These are phyloP conservation scores for Oasisia sp. DNA, from an alignment of 2,888 invertebrate species.

Conservation along the genomic window DNA sequence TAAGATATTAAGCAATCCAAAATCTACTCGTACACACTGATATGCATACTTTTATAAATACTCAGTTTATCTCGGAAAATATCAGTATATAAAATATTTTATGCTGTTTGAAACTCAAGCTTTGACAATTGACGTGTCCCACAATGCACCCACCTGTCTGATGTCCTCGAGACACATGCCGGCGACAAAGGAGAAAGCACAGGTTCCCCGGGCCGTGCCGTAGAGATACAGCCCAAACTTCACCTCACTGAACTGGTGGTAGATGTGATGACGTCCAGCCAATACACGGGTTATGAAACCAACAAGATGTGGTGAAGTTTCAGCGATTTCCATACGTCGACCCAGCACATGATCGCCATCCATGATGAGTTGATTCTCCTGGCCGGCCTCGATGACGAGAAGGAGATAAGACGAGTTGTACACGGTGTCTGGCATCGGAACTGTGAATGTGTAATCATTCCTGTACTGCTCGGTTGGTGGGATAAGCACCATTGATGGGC, in stretches of 20 bases:
- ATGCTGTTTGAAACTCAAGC: too few species aligned
- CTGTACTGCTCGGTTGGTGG: background rate
- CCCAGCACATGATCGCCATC: background rate
- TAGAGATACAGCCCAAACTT: background rate
- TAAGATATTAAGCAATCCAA: too few species aligned
- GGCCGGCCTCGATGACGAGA: background rate
- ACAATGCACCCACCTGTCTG: background rate
- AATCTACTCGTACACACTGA: too few species aligned
- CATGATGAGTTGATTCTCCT: background rate
- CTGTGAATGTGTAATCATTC: background rate
- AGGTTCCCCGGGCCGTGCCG: background rate
- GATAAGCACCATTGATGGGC: background rate
- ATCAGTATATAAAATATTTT: too few species aligned
- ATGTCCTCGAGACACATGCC: background rate
- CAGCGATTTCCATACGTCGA: background rate
- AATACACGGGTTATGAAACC: background rate
- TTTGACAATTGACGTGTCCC: background rate
- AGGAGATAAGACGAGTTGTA: background rate
- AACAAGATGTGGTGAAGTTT: background rate
- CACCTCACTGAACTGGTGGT: slow-evolving; percentile 10
- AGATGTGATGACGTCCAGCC: background rate
- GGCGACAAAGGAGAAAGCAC: background rate
- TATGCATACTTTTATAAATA: too few species aligned
- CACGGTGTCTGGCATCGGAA: background rate
- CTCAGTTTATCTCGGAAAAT: too few species aligned